A percentile compares a stretch with the other conserved stretches of the same genome.
phyloP scores from a whole-genome alignment of 2,797 vertebrate genomes.

The Spinus olivaceus region DNA sequence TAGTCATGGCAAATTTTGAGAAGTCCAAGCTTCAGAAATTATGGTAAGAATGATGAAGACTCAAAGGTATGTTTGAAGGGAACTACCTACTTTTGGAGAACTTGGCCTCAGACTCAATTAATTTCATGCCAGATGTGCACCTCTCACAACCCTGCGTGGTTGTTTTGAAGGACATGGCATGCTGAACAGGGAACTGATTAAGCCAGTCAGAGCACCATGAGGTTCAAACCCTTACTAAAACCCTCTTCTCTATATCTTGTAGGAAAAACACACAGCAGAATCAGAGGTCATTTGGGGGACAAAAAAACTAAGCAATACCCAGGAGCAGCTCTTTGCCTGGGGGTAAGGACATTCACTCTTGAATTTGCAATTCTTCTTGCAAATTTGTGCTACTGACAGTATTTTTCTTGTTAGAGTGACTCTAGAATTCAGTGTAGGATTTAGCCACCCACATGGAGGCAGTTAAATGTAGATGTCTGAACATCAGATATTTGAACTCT shows the following conservation, averaged over 20 bases:
- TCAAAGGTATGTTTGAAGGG: neutral
- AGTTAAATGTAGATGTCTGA: neutral
- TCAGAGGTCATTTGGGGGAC: neutral
- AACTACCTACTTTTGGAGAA: conserved; percentile 6
- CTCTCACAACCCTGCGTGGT: neutral
- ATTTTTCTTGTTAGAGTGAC: neutral
- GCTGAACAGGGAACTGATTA: neutral
- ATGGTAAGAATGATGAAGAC: conserved; percentile 35
- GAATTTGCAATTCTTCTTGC: neutral
- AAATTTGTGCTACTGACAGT: neutral
- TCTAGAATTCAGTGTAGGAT: neutral
- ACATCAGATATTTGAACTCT: neutral
- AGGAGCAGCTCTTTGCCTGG: neutral
- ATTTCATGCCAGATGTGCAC: neutral
- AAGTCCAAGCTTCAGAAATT: conserved; percentile 11
- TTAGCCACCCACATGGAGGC: neutral
- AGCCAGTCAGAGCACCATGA: neutral
- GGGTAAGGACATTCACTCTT: neutral
- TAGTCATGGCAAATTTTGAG: conserved; percentile 49
- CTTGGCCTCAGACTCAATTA: neutral
- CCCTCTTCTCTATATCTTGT: neutral
- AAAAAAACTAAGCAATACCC: neutral
- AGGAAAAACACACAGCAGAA: neutral
- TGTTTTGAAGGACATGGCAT: neutral
- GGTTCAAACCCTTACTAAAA: neutral